phyloP scores from a whole-genome alignment of 2,113 vertebrate genomes.

The Arothron firmamentum region DNA sequence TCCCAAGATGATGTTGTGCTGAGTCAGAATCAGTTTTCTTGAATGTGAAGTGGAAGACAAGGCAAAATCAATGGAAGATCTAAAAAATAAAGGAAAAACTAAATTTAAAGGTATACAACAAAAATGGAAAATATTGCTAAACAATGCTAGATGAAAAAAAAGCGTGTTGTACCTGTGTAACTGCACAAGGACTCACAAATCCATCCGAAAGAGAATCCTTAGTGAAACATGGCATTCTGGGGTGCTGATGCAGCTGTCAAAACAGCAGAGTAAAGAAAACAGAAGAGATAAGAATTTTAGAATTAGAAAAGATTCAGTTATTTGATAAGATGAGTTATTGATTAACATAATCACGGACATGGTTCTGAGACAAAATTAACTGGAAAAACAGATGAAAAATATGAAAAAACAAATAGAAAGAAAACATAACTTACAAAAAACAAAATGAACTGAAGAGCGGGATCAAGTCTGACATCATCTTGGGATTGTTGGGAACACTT shows the following conservation, averaged over 20 bases:
- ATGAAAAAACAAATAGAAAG: constrained; percentile 2
- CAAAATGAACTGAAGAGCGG: constrained; percentile 62
- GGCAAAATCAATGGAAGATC: constrained; percentile 68
- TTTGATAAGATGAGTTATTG: neutral
- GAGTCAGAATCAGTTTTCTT: constrained; percentile 63
- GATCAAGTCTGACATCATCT: constrained; percentile 72
- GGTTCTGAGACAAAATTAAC: constrained; percentile 11
- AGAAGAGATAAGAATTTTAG: neutral
- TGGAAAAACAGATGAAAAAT: constrained; percentile 5
- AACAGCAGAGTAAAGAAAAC: constrained; percentile 24
- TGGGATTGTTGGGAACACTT: constrained; percentile 66
- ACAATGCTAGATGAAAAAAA: constrained; percentile 13
- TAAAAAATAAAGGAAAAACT: constrained; percentile 67
- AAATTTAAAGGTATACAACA: constrained; percentile 34
- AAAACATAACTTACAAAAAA: constrained; percentile 72
- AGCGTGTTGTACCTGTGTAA: constrained; percentile 56
- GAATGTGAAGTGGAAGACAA: constrained; percentile 65
- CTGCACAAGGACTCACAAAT: constrained; percentile 36
- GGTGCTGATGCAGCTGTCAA: constrained; percentile 37
- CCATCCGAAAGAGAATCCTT: constrained; percentile 36
- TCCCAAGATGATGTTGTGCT: constrained; percentile 64
- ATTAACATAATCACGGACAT: neutral
- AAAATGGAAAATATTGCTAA: neutral
- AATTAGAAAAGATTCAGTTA: neutral
- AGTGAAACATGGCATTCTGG: constrained; percentile 29